Conservation (phyloP, 1,140 invertebrate species). For the Ips nitidus region DNA sequence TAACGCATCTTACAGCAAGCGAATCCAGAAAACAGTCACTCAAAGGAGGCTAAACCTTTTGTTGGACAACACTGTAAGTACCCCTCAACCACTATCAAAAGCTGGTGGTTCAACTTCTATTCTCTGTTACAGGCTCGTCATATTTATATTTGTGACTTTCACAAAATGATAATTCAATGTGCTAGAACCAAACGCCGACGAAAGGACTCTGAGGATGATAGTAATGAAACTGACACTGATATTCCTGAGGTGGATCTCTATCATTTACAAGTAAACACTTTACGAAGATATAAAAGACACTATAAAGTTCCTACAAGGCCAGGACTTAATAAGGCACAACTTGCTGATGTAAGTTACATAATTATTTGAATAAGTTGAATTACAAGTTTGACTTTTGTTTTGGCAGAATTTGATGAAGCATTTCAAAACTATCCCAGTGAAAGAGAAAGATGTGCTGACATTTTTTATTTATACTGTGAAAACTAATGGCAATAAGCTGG, state of each 20-base stretch:
- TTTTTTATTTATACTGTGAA: slow-evolving; percentile 97
- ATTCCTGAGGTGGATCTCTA: slow-evolving; percentile 90
- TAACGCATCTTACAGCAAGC: slow-evolving; percentile 95
- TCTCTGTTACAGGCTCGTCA: slow-evolving; percentile 72
- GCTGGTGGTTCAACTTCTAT: neutral
- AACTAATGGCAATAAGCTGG: slow-evolving; percentile 89
- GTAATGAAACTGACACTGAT: slow-evolving; percentile 84
- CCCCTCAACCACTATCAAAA: neutral
- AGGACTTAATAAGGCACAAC: slow-evolving; percentile 90
- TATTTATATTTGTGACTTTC: slow-evolving; percentile 96
- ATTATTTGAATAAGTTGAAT: neutral
- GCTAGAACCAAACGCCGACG: slow-evolving; percentile 81
- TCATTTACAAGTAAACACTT: slow-evolving; percentile 89
- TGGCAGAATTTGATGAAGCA: slow-evolving; percentile 89
- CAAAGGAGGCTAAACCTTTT: slow-evolving; percentile 87
- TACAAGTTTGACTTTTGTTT: slow-evolving; percentile 15
- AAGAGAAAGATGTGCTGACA: slow-evolving; percentile 93
- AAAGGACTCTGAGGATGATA: slow-evolving; percentile 92
- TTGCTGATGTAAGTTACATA: slow-evolving; percentile 83
- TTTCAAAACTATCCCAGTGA: slow-evolving; percentile 90
- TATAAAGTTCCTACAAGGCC: slow-evolving; percentile 89
- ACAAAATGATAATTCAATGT: slow-evolving; percentile 93
- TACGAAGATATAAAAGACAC: slow-evolving; percentile 89
- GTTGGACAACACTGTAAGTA: slow-evolving; percentile 77
- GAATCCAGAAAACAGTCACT: slow-evolving; percentile 94